These are phyloP conservation scores for Diorhabda elongata DNA, from an alignment of 1,140 invertebrate genomes.

Conservation along the genomic window DNA sequence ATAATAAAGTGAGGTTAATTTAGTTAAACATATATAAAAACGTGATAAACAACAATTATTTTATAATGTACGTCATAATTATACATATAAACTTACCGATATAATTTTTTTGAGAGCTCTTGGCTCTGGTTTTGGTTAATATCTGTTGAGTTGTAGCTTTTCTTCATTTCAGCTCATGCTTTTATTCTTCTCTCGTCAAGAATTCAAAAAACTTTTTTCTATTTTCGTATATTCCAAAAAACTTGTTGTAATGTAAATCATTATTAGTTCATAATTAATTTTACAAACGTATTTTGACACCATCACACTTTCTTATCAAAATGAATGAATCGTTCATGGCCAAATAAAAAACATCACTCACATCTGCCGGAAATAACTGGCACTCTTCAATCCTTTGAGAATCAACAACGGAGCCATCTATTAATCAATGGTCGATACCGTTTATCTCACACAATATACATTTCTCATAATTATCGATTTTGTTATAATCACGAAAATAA, in stretches of 20 bases:
- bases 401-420: not conserved
- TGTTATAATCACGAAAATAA: too few relatives aligned
- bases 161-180: conserved; percentile 48
- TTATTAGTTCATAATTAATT: conserved; percentile 44
- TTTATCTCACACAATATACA: too few relatives aligned
- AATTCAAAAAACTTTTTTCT: conserved; percentile 42
- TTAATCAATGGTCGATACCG: not conserved
- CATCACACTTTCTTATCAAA: conserved; percentile 47
- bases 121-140: conserved; percentile 45
- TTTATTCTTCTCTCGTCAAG: conserved; percentile 41
- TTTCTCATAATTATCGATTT: too few relatives aligned
- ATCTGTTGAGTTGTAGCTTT: conserved; percentile 41
- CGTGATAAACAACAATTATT: not conserved
- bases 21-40: conserved; percentile 4
- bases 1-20: conserved; percentile 4
- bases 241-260: conserved; percentile 34
- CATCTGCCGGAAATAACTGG: conserved; percentile 29
- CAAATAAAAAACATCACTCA: conserved; percentile 25
- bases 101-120: conserved; percentile 46
- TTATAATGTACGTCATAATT: conserved; percentile 3
- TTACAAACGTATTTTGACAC: conserved; percentile 43
- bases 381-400: conserved; percentile 8
- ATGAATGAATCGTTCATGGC: conserved; percentile 32
- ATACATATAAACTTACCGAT: conserved; percentile 35
- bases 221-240: conserved; percentile 30